Evolutionary conservation across 2,113 vertebrate genomes (phyloP).

Genomic region (Haemorhous mexicanus): DNA sequence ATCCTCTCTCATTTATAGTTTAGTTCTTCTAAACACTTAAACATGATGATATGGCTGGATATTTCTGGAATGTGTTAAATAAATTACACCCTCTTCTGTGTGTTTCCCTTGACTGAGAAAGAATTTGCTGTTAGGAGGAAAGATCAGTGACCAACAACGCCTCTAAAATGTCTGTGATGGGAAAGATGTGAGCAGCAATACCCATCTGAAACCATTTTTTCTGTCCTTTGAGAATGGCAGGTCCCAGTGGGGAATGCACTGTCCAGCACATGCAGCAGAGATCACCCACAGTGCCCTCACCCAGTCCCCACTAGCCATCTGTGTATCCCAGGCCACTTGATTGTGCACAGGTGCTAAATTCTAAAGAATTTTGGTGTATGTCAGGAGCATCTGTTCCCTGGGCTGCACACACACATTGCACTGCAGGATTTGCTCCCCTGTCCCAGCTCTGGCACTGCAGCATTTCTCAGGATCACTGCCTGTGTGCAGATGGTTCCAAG

Average conservation of each 20-base stretch:
- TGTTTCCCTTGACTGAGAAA: background rate
- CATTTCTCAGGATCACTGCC: fast-evolving
- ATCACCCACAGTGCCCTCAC: background rate
- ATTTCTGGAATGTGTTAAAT: background rate
- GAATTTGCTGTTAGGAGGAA: background rate
- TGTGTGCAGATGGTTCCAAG: background rate
- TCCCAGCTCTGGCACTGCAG: background rate
- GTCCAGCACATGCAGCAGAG: background rate
- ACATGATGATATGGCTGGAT: background rate
- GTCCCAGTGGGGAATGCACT: fast-evolving
- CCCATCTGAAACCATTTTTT: background rate
- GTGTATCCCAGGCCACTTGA: background rate
- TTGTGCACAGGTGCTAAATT: background rate
- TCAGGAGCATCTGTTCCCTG: background rate
- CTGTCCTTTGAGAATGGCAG: background rate
- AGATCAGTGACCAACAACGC: background rate
- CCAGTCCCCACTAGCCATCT: background rate
- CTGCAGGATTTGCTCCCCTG: background rate
- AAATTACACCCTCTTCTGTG: fast-evolving
- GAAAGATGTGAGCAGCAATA: background rate
- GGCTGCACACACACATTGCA: background rate
- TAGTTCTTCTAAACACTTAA: background rate
- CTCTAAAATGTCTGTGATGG: background rate
- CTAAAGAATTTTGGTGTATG: background rate
- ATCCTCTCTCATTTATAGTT: background rate